These are phyloP conservation scores for Mallotus villosus DNA, from an alignment of 2,797 vertebrate species.

Conservation along the genomic window DNA sequence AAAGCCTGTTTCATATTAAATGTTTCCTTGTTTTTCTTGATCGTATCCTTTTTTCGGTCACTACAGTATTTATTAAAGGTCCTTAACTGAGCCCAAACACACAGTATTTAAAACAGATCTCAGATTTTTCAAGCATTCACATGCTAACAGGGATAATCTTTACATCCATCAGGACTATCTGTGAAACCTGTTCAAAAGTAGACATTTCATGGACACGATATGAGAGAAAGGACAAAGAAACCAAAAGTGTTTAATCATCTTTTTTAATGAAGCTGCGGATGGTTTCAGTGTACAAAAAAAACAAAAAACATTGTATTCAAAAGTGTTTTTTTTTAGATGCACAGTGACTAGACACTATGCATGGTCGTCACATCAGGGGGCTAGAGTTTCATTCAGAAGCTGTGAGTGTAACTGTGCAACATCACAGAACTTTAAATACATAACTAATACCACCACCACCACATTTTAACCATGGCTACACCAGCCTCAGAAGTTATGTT, in stretches of 20 bases:
- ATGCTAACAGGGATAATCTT: too few species aligned
- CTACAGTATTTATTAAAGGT: neutral
- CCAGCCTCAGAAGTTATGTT: neutral
- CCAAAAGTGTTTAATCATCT: neutral
- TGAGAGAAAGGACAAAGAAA: neutral
- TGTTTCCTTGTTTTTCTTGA: neutral
- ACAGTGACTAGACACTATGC: constrained; percentile 5
- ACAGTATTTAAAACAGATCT: too few species aligned
- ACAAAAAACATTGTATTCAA: constrained; percentile 16
- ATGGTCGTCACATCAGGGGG: neutral
- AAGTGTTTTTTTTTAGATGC: neutral
- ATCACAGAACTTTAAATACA: constrained; percentile 28
- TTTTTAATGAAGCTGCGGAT: constrained; percentile 27
- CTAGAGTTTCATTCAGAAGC: constrained; percentile 9
- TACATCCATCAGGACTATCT: too few species aligned
- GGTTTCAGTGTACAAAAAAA: constrained; percentile 36
- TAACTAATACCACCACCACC: constrained; percentile 28
- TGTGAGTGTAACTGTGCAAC: constrained; percentile 19
- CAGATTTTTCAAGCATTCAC: too few species aligned
- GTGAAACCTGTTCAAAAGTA: too few species aligned
- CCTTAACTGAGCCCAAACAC: neutral
- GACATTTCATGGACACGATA: neutral
- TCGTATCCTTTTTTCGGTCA: neutral
- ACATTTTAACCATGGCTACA: constrained; percentile 2
- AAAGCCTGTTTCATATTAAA: neutral